Evolutionary conservation across 2,113 vertebrate genomes (phyloP), one percentile per base, ranked within the genome.

Genomic region (Scomber scombrus): DNA sequence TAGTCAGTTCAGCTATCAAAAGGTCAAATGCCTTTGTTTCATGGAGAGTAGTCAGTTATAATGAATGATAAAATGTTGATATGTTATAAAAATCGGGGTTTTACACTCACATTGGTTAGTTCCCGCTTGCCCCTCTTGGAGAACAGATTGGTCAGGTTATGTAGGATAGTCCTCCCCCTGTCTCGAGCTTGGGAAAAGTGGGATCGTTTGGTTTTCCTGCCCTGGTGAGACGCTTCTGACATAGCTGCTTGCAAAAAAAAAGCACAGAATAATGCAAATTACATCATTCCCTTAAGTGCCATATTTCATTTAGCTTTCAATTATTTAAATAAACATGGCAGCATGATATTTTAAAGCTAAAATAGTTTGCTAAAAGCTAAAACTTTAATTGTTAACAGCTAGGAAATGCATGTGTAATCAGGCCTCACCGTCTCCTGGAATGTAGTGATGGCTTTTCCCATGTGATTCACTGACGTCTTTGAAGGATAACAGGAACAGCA

Each of bases 401-500:
- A 40, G 14, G 23, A 21, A 40, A 57, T 11, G 13, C 10, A 19
- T 40, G 34, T 6, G 29, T 4, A 5, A 19, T 14, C 15, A 14
- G n/a, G 31, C 10, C 89, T 94, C 89, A 97, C 96, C 96, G 8
- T 96, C 96, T 74, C 90, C 95, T 71, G 87, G 92, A 56, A 93
- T 90, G n/a, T 60, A 73, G 2, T 16, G 69, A 13, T 86, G 92
- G 13, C 85, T 94, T 84, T 92, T 96, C 49, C 93, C 91, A 6
- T 94, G 85, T 11, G 93, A 95, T 49, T 98, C 96, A 1, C 94
- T 97, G 93, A 97, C 91, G 84, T 99, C 97, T 92, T 99, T 99
- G 87, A 99, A 99, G 84, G 98, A 99, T 74, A 99, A 95, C 23
- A 99, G 96, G 92, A 98, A 98, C 19, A 99, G 94, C 73, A 99